These are phyloP conservation scores for Leptosomus discolor DNA, from an alignment of 2,113 vertebrate genomes.

Conservation along the genomic window DNA sequence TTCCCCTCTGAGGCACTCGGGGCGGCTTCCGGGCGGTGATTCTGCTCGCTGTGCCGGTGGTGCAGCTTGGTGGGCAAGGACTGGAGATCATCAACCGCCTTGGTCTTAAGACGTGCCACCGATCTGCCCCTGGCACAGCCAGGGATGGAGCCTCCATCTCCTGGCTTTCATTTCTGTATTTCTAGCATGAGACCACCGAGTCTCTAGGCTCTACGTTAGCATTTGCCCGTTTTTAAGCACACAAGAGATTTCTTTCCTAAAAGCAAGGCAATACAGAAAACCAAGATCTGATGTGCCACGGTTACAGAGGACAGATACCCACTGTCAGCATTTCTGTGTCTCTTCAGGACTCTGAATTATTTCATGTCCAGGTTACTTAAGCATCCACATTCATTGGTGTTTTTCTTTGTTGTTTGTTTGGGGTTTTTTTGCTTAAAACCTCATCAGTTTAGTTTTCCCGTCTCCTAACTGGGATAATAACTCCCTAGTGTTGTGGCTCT, in stretches of 20 bases:
- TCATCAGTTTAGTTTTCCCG: background rate
- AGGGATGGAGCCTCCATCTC: background rate
- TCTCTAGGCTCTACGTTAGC: background rate
- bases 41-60: background rate
- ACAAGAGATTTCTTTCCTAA: background rate
- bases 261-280: background rate
- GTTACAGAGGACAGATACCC: background rate
- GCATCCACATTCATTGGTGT: background rate
- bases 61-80: background rate
- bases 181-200: background rate
- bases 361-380: background rate
- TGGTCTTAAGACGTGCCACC: background rate
- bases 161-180: background rate
- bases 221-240: background rate
- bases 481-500: background rate
- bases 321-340: background rate
- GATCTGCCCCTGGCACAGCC: background rate
- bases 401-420: no score
- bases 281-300: background rate
- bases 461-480: background rate
- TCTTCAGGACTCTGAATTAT: background rate
- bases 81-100: fast-evolving
- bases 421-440: background rate
- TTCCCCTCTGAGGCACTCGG: fast-evolving
- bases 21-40: fast-evolving